Evolutionary conservation across 2,797 vertebrate species (phyloP), one percentile per base, ranked within the genome.

Genomic region (Micromesistius poutassou): DNA sequence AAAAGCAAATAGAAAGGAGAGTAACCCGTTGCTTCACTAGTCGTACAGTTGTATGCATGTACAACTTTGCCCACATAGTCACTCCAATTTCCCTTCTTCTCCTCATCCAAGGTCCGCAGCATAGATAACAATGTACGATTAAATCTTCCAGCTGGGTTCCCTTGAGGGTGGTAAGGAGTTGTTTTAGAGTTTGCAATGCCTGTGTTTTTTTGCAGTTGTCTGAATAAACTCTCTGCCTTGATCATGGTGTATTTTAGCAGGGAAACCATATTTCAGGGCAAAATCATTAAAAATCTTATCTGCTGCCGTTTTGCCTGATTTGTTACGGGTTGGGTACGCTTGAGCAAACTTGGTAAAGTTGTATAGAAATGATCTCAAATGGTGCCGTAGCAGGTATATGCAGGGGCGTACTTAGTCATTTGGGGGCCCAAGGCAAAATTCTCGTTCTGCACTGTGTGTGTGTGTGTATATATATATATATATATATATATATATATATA

Each of bases 11-110:
- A 79, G 12, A 80, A 86, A 31, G 81, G 78, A 28, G 78, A 79
- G 4, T 83, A 80, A 4, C 80, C 82, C 1, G 74, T 84, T n/a
- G 74, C 76, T 5, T 85, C 80, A 66, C 78, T 83, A 1, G 81
- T 74, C 13, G 83, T 85, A 10, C 85, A 84, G 70, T 85, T 88
- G 38, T 82, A 86, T 28, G 78, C 78, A 38, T 86, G 76, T 13
- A 83, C 30, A n/a, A 88, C 81, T 79, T 87, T 84, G 5, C 5
- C 71, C 6, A 88, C 62, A 79, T 82, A 85, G 28, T 80, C 79
- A 79, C 74, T 85, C 76, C 79, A 84, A 4, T 80, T 79, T 36
- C 14, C 55, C 46, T 80, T 84, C 75, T 83, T 74, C 14, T 82
- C 68, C 4, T 82, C 46, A 68, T 62, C 50, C 71, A 83, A 31